A percentile compares a stretch with the other conserved stretches of the same genome.
Conservation (phyloP, 2,797 vertebrate genomes). For the Centropyge bicolor region DNA sequence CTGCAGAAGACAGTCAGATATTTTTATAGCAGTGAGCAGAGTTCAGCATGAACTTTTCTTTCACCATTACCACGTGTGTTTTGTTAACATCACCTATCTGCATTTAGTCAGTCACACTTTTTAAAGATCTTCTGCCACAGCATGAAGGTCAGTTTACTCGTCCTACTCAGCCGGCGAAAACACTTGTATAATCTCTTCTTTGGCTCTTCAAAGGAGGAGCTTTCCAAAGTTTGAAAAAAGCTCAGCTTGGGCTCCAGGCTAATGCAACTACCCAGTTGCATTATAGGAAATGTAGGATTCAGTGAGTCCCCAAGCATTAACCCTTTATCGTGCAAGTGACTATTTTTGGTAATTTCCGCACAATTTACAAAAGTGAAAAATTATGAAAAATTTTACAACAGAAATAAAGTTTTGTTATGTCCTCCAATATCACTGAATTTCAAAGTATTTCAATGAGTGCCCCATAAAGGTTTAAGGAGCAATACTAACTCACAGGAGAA, state of each 20-base stretch:
- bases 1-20: background rate
- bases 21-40: background rate
- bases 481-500: no score
- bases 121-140: background rate
- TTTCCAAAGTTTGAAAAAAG: background rate
- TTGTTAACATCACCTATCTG: background rate
- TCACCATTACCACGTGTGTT: constrained; percentile 6
- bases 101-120: background rate
- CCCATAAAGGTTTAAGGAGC: no score
- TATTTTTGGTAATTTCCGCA: no score
- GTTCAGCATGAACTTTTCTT: background rate
- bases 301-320: no score
- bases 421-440: no score
- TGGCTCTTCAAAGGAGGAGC: background rate
- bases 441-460: no score
- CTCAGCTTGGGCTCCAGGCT: no score
- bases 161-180: background rate
- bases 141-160: background rate
- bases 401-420: no score
- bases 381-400: no score
- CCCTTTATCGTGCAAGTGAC: no score
- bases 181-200: background rate
- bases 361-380: no score
- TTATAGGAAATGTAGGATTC: background rate
- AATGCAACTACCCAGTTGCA: background rate